A percentile compares a stretch with the other conserved stretches of the same genome.
Conservation (phyloP, 2,797 vertebrate species). For the Odontamblyopus rebecca region DNA sequence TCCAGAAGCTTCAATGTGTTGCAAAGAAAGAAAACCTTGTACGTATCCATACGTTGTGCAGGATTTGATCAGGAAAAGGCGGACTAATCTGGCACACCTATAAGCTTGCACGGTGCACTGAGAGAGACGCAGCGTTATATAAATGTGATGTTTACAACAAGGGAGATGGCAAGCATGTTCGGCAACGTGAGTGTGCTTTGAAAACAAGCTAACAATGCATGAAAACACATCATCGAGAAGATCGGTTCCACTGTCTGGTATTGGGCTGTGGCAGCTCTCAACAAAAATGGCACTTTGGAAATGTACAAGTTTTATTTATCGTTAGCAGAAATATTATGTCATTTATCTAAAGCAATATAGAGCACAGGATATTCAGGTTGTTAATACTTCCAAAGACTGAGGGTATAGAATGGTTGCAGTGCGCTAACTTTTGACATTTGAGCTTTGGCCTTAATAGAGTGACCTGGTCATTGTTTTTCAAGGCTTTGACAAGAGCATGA, state of each 20-base stretch:
- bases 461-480: background rate
- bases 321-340: constrained; percentile 63
- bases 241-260: constrained; percentile 49
- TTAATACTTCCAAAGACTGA: background rate
- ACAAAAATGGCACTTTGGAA: constrained; percentile 65
- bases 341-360: constrained; percentile 55
- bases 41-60: constrained; percentile 9
- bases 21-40: constrained; percentile 26
- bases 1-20: constrained; percentile 30
- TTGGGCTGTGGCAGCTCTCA: constrained; percentile 53
- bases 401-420: background rate
- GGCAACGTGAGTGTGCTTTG: constrained; percentile 38
- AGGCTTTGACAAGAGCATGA: constrained; percentile 17
- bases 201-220: constrained; percentile 60
- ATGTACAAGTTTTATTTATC: constrained; percentile 60
- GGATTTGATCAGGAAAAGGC: constrained; percentile 15
- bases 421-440: background rate
- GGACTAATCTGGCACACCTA: constrained; percentile 15
- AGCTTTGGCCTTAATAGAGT: constrained; percentile 10
- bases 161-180: constrained; percentile 26
- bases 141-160: constrained; percentile 21
- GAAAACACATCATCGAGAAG: constrained; percentile 56
- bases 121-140: constrained; percentile 17
- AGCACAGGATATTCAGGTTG: constrained; percentile 31
- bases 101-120: constrained; percentile 7